phyloP scores from a whole-genome alignment of 1,140 invertebrate genomes.

The Schlechtendalia chinensis region DNA sequence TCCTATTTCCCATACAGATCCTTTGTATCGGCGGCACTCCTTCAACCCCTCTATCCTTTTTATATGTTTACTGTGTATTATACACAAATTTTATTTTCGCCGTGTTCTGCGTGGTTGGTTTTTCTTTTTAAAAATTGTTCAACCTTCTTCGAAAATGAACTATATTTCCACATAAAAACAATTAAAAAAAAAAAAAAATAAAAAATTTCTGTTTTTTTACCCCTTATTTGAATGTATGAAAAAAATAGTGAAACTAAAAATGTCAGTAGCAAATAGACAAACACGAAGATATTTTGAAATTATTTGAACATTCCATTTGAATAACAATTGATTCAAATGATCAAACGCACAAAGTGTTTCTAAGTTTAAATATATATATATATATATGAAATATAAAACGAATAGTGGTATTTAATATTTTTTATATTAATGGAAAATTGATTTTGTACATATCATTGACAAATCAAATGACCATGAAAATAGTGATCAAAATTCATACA shows the following conservation, averaged over 20 bases:
- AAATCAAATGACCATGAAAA: no score
- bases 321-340: not conserved
- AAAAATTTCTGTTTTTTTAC: no score
- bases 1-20: not conserved
- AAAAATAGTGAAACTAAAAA: not conserved
- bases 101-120: not conserved
- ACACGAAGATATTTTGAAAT: slow-evolving; percentile 1
- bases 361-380: not conserved
- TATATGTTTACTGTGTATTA: slow-evolving; percentile 18
- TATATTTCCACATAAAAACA: slow-evolving; percentile 8
- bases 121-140: not conserved
- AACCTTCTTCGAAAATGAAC: not conserved
- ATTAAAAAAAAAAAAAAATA: not conserved
- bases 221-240: not conserved
- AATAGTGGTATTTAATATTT: no score
- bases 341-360: not conserved
- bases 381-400: no score
- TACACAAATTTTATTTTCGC: not conserved
- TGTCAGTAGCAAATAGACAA: not conserved
- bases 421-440: no score
- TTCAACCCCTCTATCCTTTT: not conserved
- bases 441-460: no score
- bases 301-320: not conserved
- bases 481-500: no score
- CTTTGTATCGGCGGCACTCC: not conserved